Base-by-base conservation (phyloP, 2,888 invertebrate species). In the Willowsia nigromaculata region DNA sequence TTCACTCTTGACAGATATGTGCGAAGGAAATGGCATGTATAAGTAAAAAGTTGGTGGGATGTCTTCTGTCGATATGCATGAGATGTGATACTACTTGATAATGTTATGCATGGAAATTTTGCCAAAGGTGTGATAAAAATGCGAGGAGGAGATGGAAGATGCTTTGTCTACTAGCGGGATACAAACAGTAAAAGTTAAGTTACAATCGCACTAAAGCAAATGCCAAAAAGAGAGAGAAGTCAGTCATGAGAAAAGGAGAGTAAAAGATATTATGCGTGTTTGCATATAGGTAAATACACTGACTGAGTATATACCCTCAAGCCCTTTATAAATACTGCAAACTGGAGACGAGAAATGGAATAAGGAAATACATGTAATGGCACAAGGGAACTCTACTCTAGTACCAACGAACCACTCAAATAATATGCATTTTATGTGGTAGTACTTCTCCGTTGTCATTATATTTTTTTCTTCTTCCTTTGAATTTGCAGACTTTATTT, bases 361-460 rank as follows among this genome's bases (percentile, higher is more conserved):
- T 76, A 85, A 85, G 65, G 65, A 85, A 78, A 78, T 62, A 56
- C 68, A 76, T 30, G 9, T 86, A 68, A 86, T 85, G 85, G 62
- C 59, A 85, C 62, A 43, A 27, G 76, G 76, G 76, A 85, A 40
- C 30, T 40, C 27, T 13, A 22, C 27, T 40, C 27, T 13, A 22
- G 15, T 33, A 18, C 33, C 33, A 68, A 68, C 9, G 18, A 76
- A 76, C 47, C 50, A 27, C 47, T 50, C n/a, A 47, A 76, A 18
- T 15, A 59, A 80, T 59, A 80, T 33, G 53, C 50, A 76, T 40
- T 59, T 65, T 62, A 62, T 47, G 62, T 62, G 76, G 43, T 59
- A 43, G 85, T 76, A 74, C 71, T 25, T 74, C 71, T 71, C 40
- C 56, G 47, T 50, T 86, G 85, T 86, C 85, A 86, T 86, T 86